These are phyloP conservation scores for Peromyscus nudipes DNA, from an alignment of 2,797 vertebrate species.

Conservation along the genomic window DNA sequence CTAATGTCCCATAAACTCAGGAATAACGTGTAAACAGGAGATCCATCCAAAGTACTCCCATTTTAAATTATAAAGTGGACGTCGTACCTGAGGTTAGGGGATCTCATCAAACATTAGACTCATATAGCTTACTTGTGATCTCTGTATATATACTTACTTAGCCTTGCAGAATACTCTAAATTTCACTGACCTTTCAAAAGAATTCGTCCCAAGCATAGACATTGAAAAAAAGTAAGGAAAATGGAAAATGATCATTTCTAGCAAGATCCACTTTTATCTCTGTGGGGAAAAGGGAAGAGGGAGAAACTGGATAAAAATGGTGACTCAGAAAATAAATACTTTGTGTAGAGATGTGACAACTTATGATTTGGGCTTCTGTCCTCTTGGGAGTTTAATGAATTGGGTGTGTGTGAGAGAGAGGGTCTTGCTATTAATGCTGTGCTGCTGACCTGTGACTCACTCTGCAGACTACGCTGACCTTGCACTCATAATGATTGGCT, in stretches of 20 bases:
- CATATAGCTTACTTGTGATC: neutral
- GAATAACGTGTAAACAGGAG: neutral
- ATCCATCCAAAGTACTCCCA: neutral
- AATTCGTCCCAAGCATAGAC: neutral
- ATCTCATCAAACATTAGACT: neutral
- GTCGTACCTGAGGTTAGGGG: neutral
- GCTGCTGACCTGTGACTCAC: neutral
- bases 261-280: neutral
- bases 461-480: neutral
- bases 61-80: conserved; percentile 32
- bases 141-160: neutral
- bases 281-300: neutral
- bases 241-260: neutral
- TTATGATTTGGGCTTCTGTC: neutral
- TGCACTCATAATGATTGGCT: neutral
- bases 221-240: conserved; percentile 32
- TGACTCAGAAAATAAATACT: neutral
- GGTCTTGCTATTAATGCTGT: neutral
- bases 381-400: neutral
- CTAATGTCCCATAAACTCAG: neutral
- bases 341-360: neutral
- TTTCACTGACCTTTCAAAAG: neutral
- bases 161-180: neutral
- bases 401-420: neutral
- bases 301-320: neutral